Evolutionary conservation across 2,113 vertebrate species (phyloP).

Genomic region (Gorsachius goisagi): DNA sequence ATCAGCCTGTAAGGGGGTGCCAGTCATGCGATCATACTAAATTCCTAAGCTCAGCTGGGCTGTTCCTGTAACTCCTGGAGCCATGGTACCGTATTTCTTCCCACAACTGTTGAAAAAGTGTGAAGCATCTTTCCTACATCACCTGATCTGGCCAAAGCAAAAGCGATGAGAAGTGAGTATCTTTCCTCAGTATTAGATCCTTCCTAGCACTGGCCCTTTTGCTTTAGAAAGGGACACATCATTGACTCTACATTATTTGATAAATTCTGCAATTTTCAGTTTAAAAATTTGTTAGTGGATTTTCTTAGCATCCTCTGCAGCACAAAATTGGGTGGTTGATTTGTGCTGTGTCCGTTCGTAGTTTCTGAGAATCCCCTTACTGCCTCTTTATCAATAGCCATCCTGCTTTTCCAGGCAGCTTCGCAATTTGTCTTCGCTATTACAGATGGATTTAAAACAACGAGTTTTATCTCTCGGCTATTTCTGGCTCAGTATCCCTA

Average conservation of each 20-base stretch:
- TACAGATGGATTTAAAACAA: background rate
- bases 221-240: background rate
- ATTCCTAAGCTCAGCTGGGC: background rate
- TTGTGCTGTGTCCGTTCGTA: background rate
- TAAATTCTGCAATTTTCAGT: background rate
- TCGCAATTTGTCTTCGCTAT: background rate
- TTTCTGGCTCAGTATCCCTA: background rate
- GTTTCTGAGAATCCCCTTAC: background rate
- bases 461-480: background rate
- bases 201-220: background rate
- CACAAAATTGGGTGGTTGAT: background rate
- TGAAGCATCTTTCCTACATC: background rate
- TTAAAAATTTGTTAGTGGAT: background rate
- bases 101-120: background rate
- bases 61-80: background rate
- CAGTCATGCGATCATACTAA: fast-evolving
- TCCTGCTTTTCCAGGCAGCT: background rate
- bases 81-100: fast-evolving
- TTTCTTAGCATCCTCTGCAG: background rate
- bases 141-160: background rate
- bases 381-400: background rate
- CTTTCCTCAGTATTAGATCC: background rate
- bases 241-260: background rate
- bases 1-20: background rate
- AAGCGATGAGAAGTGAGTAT: background rate